Base-by-base conservation (phyloP, 1,140 invertebrate species). In the Thaumatotibia leucotreta region DNA sequence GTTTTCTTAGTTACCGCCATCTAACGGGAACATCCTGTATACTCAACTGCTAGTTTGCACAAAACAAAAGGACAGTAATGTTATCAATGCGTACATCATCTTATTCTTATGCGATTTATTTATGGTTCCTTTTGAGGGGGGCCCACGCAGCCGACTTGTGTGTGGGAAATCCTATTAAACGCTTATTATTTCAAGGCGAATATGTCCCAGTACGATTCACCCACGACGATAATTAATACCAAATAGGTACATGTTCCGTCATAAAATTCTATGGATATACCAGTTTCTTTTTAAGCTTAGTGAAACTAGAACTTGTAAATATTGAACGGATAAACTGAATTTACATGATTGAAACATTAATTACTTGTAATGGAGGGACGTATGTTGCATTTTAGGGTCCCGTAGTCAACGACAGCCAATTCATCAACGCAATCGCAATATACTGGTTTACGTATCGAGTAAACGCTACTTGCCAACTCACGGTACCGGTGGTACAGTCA, bases 151-250 rank as follows among this genome's bases (percentile, higher is more conserved):
- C 65, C 68, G 35, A 11, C 45, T 54, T 39, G n/a, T 72, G 78
- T 74, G 83, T 84, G 81, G 82, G 81, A 80, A 79, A 77, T 69
- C 70, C 66, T 77, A 74, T 72, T 69, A 72, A 79, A 82, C 69
- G 75, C 64, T 65, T 66, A 66, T 71, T 65, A 68, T 71, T 65
- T 68, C 69, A 74, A 67, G 61, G 45, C 61, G n/a, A 70, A 70
- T 8, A 67, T 65, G 72, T 75, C 76, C 72, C 67, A 72, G 73
- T 78, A 72, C 67, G 62, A 72, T 54, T 74, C 77, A 76, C 84
- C 84, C 76, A 86, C 86, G 72, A 72, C 67, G 4, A 65, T 74
- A 75, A 68, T 85, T 84, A 80, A 77, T 68, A 67, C 79, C 73
- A 79, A 70, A 68, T 66, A 69, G 49, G 70, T 63, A 68, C 67